Evolutionary conservation across 2,888 invertebrate species (phyloP), one percentile per base, ranked within the genome.

Genomic region (Dione vanillae): DNA sequence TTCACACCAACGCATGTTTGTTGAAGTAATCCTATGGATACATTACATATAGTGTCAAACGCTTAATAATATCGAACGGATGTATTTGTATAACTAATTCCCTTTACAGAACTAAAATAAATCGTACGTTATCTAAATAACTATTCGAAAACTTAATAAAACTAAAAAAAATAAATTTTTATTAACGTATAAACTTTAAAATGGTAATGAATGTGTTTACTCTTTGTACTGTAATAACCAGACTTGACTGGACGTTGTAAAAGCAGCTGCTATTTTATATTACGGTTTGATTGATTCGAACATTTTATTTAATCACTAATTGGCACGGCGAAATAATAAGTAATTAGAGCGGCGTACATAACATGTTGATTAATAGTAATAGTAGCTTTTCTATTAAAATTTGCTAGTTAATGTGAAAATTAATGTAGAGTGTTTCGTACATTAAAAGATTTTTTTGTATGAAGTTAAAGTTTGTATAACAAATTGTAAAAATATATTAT

Each of bases 11-110:
- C 67, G 64, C 62, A 65, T 51, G 49, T 58, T 67, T 58, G 70
- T 69, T 64, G 62, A 71, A 64, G 74, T 74, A 72, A 75, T 73
- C 72, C 73, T 72, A 61, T 58, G 65, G 72, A 73, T 75, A 72
- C 66, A 54, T 74, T 73, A 73, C 75, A 51, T 72, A 58, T 73
- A 74, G 74, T 75, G 74, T 74, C 76, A 74, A 76, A 76, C 73
- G 71, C 71, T 74, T 77, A 77, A 76, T 74, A 71, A 72, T 75
- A 71, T 65, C 68, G 71, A 69, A 71, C 74, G 68, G 68, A 69
- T 70, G 69, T 70, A 69, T 43, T 47, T n/a, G 9, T n/a, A 45
- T 45, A 47, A 8, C 8, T 35, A 35, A 35, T n/a, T n/a, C 9
- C 35, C 35, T 11, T 10, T 54, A 5, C 27, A 27, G 5, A 27